Evolutionary conservation across 2,113 vertebrate species (phyloP), one percentile per base, ranked within the genome.

Genomic region (Symphodus melops): DNA sequence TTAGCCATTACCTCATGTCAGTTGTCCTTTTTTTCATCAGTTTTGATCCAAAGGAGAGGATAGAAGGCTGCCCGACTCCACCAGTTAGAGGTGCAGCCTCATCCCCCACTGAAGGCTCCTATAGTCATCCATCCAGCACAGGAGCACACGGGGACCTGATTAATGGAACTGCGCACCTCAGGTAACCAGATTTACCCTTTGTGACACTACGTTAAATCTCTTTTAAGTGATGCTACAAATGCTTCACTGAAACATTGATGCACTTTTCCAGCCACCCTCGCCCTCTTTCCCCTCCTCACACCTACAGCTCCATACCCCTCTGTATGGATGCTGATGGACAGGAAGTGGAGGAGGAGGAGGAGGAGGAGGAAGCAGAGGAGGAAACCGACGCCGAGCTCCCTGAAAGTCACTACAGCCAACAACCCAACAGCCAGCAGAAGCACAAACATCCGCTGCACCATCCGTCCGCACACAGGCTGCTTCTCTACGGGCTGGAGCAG

Each of bases 291-390:
- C 96, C 96, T 2, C 94, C 95, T 0, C 96, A 97, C 56, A 97
- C 96, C n/a, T 98, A 97, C 89, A 97, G 96, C 86, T 96, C 96
- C 57, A 95, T 95, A 49, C 95, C 95, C 11, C 88, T 95, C n/a
- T 95, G 96, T 48, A 91, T 96, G 95, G 97, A 96, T 81, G 95
- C 95, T 0, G 96, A 98, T 0, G 95, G 92, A 0, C 95, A 95
- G 0, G 96, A 97, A 14, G 92, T 3, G 3, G 28, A 33, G 28
- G 28, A 92, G 21, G 88, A 91, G 21, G 82, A 96, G 56, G 70
- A 74, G 42, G 67, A 77, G 5, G 82, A 65, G 28, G 74, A 78
- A 23, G 79, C 58, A 3, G 87, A 88, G 25, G 80, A 77, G 41
- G 81, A 96, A 72, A 93, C 93, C 0, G 96, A 96, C 1, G 64